Conservation (phyloP, 2,113 vertebrate genomes). For the Phaethornis superciliosus region DNA sequence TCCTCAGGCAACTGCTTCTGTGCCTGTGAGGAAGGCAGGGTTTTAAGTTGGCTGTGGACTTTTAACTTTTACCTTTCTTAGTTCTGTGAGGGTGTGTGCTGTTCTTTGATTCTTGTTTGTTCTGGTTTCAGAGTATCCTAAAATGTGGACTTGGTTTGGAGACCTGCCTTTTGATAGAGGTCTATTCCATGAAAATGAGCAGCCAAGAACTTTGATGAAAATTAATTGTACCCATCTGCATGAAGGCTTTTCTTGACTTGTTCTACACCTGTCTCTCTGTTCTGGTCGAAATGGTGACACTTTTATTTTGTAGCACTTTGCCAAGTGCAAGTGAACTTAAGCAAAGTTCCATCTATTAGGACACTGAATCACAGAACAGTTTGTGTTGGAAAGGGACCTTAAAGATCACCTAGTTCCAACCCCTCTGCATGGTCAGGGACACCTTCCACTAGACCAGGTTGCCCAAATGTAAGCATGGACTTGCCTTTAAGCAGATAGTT, state of each 20-base stretch:
- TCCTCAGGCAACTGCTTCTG: background rate
- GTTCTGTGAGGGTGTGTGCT: background rate
- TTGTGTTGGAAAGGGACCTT: no score
- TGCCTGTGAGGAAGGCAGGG: background rate
- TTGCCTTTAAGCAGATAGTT: background rate
- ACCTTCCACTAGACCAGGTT: no score
- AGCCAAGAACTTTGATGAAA: background rate
- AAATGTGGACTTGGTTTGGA: background rate
- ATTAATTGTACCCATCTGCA: background rate
- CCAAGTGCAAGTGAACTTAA: background rate
- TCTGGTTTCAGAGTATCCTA: background rate
- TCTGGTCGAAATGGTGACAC: background rate
- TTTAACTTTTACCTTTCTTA: background rate
- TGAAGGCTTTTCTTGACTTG: background rate
- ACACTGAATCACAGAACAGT: no score
- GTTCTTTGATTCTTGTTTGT: background rate
- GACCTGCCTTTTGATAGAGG: background rate
- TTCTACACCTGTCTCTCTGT: background rate
- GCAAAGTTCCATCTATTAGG: background rate
- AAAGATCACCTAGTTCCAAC: no score
- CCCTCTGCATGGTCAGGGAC: no score
- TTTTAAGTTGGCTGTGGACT: background rate
- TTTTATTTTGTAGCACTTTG: background rate
- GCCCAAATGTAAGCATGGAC: fast-evolving
- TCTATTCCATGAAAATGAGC: background rate